phyloP scores from a whole-genome alignment of 2,888 invertebrate species.

The Lochmaea capreae region DNA sequence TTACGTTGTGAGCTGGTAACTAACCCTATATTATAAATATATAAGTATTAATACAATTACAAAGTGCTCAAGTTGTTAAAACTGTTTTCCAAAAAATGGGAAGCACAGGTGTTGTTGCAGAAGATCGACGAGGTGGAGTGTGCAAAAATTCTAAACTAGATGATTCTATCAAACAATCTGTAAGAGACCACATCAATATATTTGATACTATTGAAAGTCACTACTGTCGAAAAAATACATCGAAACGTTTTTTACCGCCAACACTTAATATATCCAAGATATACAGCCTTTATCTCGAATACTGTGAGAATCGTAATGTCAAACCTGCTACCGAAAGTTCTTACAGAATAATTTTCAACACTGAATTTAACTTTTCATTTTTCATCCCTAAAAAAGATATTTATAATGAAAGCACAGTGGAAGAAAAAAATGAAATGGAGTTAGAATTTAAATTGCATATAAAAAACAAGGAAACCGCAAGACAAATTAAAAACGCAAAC shows the following conservation, averaged over 20 bases:
- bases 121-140: conserved; percentile 41
- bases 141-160: conserved; percentile 43
- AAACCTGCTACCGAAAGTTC: background rate
- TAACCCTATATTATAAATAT: too few relatives aligned
- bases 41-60: too few relatives aligned
- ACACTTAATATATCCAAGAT: conserved; percentile 36
- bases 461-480: too few relatives aligned
- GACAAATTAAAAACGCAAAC: conserved; percentile 47
- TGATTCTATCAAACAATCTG: conserved; percentile 40
- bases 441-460: too few relatives aligned
- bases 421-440: too few relatives aligned
- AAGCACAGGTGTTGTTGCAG: conserved; percentile 33
- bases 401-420: too few relatives aligned
- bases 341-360: conserved; percentile 46
- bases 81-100: conserved; percentile 36
- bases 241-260: conserved; percentile 29
- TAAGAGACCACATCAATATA: conserved; percentile 42
- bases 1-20: too few relatives aligned
- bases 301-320: conserved; percentile 32
- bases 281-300: conserved; percentile 41
- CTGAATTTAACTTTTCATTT: conserved; percentile 52
- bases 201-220: conserved; percentile 46
- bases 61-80: conserved; percentile 30
- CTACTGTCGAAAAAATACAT: conserved; percentile 42
- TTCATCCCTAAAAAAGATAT: too few relatives aligned